Conservation (phyloP, 2,797 vertebrate genomes). For the Ambastaia sidthimunki region DNA sequence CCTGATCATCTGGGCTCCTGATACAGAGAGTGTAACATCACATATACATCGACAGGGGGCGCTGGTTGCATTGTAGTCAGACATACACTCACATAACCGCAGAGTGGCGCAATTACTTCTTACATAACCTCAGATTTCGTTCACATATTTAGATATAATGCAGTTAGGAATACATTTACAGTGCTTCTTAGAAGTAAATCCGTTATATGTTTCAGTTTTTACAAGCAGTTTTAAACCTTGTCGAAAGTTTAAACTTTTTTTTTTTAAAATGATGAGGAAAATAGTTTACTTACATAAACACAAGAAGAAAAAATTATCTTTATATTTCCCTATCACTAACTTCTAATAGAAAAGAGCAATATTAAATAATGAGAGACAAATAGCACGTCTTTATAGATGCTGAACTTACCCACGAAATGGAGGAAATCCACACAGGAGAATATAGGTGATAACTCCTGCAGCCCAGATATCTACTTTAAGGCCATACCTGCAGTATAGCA, state of each 20-base stretch:
- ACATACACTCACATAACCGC: background rate
- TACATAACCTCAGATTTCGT: conserved; percentile 19
- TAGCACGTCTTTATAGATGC: background rate
- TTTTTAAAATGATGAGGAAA: too few relatives aligned
- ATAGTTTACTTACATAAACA: background rate
- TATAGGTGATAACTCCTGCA: conserved; percentile 97
- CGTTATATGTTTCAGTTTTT: background rate
- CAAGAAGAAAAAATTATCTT: background rate
- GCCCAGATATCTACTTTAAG: conserved; percentile 99
- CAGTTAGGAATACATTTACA: conserved; percentile 9
- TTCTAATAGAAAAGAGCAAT: too few relatives aligned
- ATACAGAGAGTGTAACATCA: conserved; percentile 32
- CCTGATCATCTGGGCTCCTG: conserved; percentile 95
- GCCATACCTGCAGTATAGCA: conserved; percentile 83
- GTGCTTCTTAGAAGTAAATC: background rate
- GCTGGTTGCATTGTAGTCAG: background rate
- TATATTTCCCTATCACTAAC: too few relatives aligned
- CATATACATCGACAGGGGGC: background rate
- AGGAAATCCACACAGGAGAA: conserved; percentile 96
- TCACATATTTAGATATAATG: conserved; percentile 10
- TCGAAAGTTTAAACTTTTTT: background rate
- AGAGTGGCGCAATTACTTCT: conserved; percentile 6
- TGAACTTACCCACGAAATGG: conserved; percentile 90
- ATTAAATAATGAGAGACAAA: too few relatives aligned
- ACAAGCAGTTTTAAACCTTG: background rate